Evolutionary conservation across 2,797 vertebrate genomes (phyloP), one percentile per base, ranked within the genome.

Genomic region (Hoplostethus atlanticus): DNA sequence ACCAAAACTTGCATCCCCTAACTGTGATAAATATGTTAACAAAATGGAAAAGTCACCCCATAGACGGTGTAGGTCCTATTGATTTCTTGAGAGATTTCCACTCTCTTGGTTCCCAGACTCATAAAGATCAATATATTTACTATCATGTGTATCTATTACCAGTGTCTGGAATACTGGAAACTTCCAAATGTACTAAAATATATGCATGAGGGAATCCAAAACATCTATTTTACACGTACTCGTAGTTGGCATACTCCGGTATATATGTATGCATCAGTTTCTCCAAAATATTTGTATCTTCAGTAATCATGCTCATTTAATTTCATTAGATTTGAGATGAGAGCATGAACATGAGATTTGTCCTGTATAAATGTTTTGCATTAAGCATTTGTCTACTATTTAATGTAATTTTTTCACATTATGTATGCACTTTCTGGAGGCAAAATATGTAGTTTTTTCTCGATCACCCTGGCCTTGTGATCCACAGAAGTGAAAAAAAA

Each of bases 61-160:
- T 55, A 47, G 48, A 63, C 53, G 68, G 48, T 31, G 65, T 55
- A 40, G 38, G 52, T 70, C 54, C 30, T 15, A 82, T 64, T 71
- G 77, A 89, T 87, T 86, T 84, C 85, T 87, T 86, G 76, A 47
- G 28, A 28, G 28, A 40, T 79, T 80, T 77, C 80, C 48, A 62
- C n/a, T 79, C 31, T 44, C 25, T 2, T 47, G 42, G 36, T 71
- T 71, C 31, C 69, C 53, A 65, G 67, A 81, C 67, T 78, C 61
- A 60, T 44, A 30, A 15, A 13, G 68, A 85, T 91, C 79, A 71
- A 84, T 89, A 60, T 55, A 81, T 77, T 58, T 68, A 75, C 48
- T 36, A 51, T 13, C 53, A 51, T 60, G 52, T 76, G 44, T 81
- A 81, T 78, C 30, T 63, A 70, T 81, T 78, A 52, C 34, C 44